These are phyloP conservation scores for Xanthorhoe designata DNA, from an alignment of 2,888 invertebrate genomes.

Conservation along the genomic window DNA sequence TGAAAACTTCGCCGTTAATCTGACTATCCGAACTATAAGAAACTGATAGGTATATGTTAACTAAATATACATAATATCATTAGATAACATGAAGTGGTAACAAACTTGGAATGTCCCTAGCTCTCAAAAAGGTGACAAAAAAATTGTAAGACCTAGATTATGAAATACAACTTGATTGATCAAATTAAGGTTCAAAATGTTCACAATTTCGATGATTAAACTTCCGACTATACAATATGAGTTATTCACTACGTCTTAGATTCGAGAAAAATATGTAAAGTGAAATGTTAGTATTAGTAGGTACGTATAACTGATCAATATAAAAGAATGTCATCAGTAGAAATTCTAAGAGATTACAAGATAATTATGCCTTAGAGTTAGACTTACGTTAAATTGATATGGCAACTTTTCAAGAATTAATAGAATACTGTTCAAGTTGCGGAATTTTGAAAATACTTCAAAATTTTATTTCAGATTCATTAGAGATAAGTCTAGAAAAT, in stretches of 20 bases:
- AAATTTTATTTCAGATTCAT: constrained; percentile 17
- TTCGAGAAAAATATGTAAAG: constrained; percentile 32
- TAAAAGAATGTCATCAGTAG: constrained; percentile 46
- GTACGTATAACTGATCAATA: constrained; percentile 35
- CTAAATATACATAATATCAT: too few species aligned
- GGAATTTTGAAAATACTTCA: constrained; percentile 11
- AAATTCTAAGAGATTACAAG: constrained; percentile 49
- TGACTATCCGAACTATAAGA: too few species aligned
- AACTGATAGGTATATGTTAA: too few species aligned
- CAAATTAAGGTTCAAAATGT: constrained; percentile 9
- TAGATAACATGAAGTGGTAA: too few species aligned
- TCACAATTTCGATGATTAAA: constrained; percentile 26
- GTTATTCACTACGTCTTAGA: constrained; percentile 30
- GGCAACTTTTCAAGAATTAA: constrained; percentile 40
- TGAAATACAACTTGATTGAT: constrained; percentile 30
- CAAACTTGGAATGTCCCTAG: too few species aligned
- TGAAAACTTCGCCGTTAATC: too few species aligned
- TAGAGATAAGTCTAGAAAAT: background rate
- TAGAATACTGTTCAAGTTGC: constrained; percentile 14
- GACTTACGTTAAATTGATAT: constrained; percentile 45
- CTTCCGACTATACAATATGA: constrained; percentile 23
- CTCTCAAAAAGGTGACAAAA: background rate
- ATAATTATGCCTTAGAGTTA: constrained; percentile 41
- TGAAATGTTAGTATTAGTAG: constrained; percentile 31
- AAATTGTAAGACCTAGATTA: constrained; percentile 39